These are phyloP conservation scores for Oikopleura albicans DNA, from an alignment of 23 tunicate species.

Conservation along the genomic window DNA sequence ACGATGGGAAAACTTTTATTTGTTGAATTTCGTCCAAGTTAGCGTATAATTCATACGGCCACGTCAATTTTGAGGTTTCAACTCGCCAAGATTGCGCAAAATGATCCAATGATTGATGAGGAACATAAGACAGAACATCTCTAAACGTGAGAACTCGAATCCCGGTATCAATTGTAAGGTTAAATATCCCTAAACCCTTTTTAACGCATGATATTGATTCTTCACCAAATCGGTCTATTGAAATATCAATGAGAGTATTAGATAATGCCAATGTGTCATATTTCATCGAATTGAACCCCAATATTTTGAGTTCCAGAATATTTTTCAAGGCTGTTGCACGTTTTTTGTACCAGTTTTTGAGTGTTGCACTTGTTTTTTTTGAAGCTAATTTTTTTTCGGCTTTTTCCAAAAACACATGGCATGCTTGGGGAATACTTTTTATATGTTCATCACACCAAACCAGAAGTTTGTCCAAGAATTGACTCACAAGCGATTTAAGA, in stretches of 20 bases:
- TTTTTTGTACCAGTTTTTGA: not conserved
- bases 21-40: not conserved
- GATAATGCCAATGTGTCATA: not conserved
- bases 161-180: not conserved
- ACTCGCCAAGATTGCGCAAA: not conserved
- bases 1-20: not conserved
- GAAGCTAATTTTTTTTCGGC: not conserved
- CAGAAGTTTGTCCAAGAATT: not conserved
- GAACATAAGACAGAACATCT: not conserved
- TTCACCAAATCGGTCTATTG: not conserved
- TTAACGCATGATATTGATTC: not conserved
- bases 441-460: not conserved
- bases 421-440: not conserved
- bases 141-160: not conserved
- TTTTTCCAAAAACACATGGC: not conserved
- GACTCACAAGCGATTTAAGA: not conserved
- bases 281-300: not conserved
- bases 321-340: not conserved
- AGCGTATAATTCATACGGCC: not conserved
- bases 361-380: not conserved
- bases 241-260: not conserved
- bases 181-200: not conserved
- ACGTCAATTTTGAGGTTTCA: not conserved
- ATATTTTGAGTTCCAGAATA: not conserved
- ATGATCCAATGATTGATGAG: not conserved